These are phyloP conservation scores for Trachurus trachurus DNA, from an alignment of 2,797 vertebrate genomes.

Conservation along the genomic window DNA sequence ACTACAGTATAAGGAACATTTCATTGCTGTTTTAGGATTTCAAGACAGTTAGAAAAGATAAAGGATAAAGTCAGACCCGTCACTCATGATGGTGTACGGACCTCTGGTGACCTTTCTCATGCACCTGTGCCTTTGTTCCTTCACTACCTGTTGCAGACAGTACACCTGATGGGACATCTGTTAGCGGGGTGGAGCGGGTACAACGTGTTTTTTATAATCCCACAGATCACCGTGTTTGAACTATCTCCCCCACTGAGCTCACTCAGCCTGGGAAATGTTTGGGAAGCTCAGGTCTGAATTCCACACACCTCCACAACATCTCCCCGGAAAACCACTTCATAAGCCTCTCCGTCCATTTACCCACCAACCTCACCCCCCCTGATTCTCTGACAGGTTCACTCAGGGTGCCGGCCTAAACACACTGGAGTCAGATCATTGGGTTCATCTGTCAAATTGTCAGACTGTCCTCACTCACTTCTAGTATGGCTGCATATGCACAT, in stretches of 20 bases:
- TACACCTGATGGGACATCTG: not conserved
- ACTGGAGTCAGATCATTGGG: not conserved
- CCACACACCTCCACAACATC: not conserved
- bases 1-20: too few species aligned
- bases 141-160: not conserved
- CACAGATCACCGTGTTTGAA: not conserved
- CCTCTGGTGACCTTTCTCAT: not conserved
- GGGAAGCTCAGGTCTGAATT: not conserved
- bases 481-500: not conserved
- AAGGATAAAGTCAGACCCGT: not conserved
- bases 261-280: not conserved
- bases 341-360: not conserved
- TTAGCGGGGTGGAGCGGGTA: not conserved
- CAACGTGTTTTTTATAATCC: not conserved
- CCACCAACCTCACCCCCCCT: not conserved
- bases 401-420: too few species aligned
- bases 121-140: not conserved
- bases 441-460: not conserved
- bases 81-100: not conserved
- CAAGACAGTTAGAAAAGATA: not conserved
- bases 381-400: not conserved
- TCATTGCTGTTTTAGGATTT: too few species aligned
- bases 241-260: not conserved
- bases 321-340: not conserved
- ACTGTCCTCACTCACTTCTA: not conserved